Percentiles rank a stretch among this genome's conserved stretches.
Conservation (phyloP, 1,140 invertebrate species). For the Hycleus cichorii region DNA sequence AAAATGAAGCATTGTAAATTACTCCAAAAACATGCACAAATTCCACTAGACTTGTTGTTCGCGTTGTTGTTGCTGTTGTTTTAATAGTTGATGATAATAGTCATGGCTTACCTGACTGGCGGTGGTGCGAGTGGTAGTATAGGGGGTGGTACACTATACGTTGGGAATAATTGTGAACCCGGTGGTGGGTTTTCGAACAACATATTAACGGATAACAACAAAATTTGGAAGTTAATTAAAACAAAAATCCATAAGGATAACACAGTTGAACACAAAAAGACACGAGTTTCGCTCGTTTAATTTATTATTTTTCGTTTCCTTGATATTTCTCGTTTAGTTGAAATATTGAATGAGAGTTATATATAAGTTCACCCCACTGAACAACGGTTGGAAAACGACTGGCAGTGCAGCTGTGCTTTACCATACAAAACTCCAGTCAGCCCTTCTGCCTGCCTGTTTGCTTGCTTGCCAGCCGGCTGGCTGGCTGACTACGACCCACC, state of each 20-base stretch:
- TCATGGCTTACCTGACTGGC: slow-evolving; percentile 22
- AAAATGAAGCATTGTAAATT: slow-evolving; percentile 1
- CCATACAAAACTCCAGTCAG: not conserved
- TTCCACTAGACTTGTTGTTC: slow-evolving; percentile 1
- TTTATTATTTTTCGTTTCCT: too few species aligned
- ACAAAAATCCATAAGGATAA: too few species aligned
- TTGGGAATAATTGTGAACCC: slow-evolving; percentile 21
- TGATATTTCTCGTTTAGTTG: not conserved
- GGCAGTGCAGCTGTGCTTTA: slow-evolving; percentile 4
- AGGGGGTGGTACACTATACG: slow-evolving; percentile 31
- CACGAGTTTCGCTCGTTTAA: not conserved
- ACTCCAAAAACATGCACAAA: slow-evolving; percentile 2
- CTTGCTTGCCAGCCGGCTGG: slow-evolving; percentile 4
- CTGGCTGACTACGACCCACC: slow-evolving; percentile 18
- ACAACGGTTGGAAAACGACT: slow-evolving; percentile 9
- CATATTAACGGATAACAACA: slow-evolving; percentile 17
- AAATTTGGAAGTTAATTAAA: not conserved
- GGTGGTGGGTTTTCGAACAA: slow-evolving; percentile 27
- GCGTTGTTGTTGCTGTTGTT: too few species aligned
- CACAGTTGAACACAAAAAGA: too few species aligned
- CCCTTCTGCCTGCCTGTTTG: slow-evolving; percentile 6
- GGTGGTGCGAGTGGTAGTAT: slow-evolving; percentile 22
- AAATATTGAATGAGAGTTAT: not conserved
- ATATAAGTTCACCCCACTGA: slow-evolving; percentile 2
- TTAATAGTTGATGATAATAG: too few species aligned